Percentiles rank a stretch among this genome's conserved stretches.
These are phyloP conservation scores for Protaetia brevitarsis DNA, from an alignment of 1,140 invertebrate species.

Conservation along the genomic window DNA sequence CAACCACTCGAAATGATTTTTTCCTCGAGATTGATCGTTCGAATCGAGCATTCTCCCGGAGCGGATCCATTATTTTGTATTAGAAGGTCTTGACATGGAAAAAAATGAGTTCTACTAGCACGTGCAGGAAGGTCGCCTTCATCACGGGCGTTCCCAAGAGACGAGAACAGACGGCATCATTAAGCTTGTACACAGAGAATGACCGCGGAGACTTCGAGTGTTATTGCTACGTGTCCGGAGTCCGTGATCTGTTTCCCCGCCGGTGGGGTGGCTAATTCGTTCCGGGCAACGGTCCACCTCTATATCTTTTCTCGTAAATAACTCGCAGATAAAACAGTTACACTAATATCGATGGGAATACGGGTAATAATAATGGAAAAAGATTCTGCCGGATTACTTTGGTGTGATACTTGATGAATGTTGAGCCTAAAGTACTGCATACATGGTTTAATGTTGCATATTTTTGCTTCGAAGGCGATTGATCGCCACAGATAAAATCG, in stretches of 20 bases:
- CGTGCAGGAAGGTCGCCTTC: background rate
- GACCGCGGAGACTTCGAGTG: background rate
- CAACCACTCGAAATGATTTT: too few relatives aligned
- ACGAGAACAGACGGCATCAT: background rate
- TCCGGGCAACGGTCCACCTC: background rate
- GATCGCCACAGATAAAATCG: too few relatives aligned
- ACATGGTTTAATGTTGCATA: too few relatives aligned
- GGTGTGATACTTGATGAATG: too few relatives aligned
- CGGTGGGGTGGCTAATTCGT: background rate
- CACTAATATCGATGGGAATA: constrained; percentile 2
- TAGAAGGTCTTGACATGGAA: background rate
- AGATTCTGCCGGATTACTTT: background rate
- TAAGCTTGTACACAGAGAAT: constrained; percentile 5
- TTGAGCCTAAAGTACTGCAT: too few relatives aligned
- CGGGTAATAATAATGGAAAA: background rate
- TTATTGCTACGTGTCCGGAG: background rate
- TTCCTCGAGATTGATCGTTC: too few relatives aligned
- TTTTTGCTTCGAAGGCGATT: too few relatives aligned
- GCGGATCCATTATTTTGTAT: background rate
- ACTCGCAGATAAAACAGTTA: background rate
- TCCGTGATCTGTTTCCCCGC: background rate
- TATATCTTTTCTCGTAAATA: background rate
- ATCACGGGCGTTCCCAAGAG: background rate
- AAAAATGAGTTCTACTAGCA: constrained; percentile 11
- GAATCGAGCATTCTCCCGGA: background rate